These are phyloP conservation scores for Anas bahamensis DNA, from an alignment of 2,797 vertebrate species.

Conservation along the genomic window DNA sequence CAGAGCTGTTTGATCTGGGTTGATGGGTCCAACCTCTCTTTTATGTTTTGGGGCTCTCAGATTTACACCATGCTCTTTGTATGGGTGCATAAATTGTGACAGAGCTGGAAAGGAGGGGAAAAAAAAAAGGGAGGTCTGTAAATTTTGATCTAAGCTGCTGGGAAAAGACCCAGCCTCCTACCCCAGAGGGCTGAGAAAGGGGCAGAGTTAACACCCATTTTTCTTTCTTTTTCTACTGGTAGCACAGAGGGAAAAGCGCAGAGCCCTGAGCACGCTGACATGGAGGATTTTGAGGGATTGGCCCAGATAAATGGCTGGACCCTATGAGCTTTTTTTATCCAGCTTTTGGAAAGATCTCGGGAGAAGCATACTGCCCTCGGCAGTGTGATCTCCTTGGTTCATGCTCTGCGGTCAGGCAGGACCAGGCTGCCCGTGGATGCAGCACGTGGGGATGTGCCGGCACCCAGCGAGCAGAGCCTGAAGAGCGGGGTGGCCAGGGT, in stretches of 20 bases:
- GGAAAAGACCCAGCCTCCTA: neutral
- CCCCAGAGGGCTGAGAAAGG: neutral
- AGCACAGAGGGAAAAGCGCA: neutral
- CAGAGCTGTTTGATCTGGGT: neutral
- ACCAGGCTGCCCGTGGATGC: neutral
- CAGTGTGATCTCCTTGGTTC: neutral
- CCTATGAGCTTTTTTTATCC: neutral
- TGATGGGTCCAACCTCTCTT: neutral
- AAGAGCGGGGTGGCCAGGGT: neutral
- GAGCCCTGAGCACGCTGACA: neutral
- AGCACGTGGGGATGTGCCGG: neutral
- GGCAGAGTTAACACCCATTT: neutral
- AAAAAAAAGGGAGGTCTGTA: neutral
- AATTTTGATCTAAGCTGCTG: neutral
- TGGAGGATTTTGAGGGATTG: neutral
- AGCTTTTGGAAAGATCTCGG: neutral
- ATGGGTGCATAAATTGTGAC: neutral
- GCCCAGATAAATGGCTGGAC: neutral
- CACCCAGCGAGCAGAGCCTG: neutral
- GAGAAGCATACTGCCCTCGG: rapidly evolving
- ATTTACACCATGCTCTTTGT: rapidly evolving
- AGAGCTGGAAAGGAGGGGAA: neutral
- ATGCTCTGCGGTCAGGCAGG: rapidly evolving
- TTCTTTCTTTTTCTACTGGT: neutral
- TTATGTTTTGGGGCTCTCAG: neutral